Evolutionary conservation across 1,140 invertebrate genomes (phyloP), one percentile per base, ranked within the genome.

Genomic region (Drosophila pseudoobscura): DNA sequence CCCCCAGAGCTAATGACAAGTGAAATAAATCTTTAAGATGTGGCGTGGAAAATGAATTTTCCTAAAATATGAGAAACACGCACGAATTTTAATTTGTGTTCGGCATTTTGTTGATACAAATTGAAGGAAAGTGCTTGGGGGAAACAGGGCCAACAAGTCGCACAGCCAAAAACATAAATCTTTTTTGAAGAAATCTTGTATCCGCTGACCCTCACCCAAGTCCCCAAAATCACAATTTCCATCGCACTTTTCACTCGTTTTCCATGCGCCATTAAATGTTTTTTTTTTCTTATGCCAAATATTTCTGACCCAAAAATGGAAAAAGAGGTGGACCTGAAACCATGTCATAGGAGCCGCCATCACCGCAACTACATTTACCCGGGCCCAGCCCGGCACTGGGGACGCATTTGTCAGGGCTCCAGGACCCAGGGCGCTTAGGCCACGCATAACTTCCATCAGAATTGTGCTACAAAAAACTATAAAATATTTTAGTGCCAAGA

Each of bases 391-490:
- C 45, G 64, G 43, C 82, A 66, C 73, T 74, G 59, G 82, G 82
- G 80, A 77, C 63, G 68, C 73, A 84, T 84, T 84, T 85, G 80
- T 84, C 80, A 84, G 57, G 60, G 58, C 61, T 45, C 56, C 35
- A 39, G 35, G 8, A 8, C 9, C 9, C 31, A 64, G 61, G 72
- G 76, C 77, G 73, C 76, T 73, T 69, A 55, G 62, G 60, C 70
- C 51, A 77, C 77, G 82, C 80, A 80, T 87, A 80, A 80, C 82
- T 84, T 74, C 63, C 61, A 75, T 62, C 65, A 66, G 64, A 85
- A 87, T 57, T 61, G 80, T 70, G 82, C 64, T 64, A 75, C 46
- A 65, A 73, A 78, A 75, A 82, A 63, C 53, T 60, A 61, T 73
- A 74, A 77, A 80, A 80, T 65, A 80, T 64, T 66, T 85, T 57